These are phyloP conservation scores for Agrilus mali DNA, from an alignment of 2,888 invertebrate species.

Conservation along the genomic window DNA sequence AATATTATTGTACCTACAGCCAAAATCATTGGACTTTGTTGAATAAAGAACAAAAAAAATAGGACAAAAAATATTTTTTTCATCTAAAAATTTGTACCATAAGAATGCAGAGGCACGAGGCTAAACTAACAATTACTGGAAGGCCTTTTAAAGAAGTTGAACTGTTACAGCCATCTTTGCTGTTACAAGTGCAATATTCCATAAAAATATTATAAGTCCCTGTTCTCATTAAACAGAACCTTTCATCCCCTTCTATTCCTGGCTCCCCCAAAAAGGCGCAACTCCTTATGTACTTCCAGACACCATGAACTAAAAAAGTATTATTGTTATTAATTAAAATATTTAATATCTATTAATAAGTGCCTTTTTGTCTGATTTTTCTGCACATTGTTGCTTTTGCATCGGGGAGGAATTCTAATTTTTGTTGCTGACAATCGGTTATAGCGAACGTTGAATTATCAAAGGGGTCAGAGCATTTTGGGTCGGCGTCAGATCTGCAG, in stretches of 20 bases:
- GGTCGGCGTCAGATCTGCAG: constrained; percentile 78
- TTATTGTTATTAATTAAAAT: background rate
- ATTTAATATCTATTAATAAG: background rate
- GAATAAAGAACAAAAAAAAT: too few relatives aligned
- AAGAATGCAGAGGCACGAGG: too few relatives aligned
- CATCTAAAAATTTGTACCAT: too few relatives aligned
- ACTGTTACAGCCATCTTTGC: constrained; percentile 82
- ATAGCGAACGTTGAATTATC: constrained; percentile 81
- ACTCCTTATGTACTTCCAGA: constrained; percentile 78
- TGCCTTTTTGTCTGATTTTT: constrained; percentile 84
- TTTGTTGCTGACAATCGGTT: constrained; percentile 42
- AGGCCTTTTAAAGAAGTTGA: constrained; percentile 26
- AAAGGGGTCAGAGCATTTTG: constrained; percentile 85
- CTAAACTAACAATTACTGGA: too few relatives aligned
- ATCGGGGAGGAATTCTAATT: constrained; percentile 47
- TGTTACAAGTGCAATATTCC: constrained; percentile 87
- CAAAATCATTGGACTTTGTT: too few relatives aligned
- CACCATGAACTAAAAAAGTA: constrained; percentile 56
- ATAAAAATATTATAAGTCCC: constrained; percentile 89
- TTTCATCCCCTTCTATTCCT: constrained; percentile 78
- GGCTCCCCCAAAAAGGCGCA: constrained; percentile 87
- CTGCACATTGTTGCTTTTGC: constrained; percentile 75
- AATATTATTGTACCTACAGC: too few relatives aligned
- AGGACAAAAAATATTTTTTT: too few relatives aligned
- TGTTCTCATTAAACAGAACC: constrained; percentile 81